Percentiles rank a stretch among this genome's conserved stretches.
Conservation (phyloP, 2,797 vertebrate species). For the Gobio occitaniae region DNA sequence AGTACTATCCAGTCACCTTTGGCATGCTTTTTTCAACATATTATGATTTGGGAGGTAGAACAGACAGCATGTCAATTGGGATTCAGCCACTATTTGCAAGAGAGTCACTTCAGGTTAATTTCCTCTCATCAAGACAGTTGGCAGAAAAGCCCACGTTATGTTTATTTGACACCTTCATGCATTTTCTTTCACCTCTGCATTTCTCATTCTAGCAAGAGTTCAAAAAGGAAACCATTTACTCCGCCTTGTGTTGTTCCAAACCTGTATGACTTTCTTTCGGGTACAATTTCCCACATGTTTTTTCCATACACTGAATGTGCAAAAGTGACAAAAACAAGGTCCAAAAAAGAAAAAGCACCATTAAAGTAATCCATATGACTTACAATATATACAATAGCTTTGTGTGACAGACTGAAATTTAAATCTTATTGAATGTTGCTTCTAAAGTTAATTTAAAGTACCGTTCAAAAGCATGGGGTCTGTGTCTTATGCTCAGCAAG, state of each 20-base stretch:
- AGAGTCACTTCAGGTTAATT: conserved; percentile 21
- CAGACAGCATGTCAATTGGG: neutral
- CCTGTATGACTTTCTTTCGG: neutral
- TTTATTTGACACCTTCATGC: neutral
- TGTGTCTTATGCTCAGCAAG: too few species aligned
- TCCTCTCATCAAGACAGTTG: neutral
- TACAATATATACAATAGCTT: neutral
- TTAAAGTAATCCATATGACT: neutral
- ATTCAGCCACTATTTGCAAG: conserved; percentile 27
- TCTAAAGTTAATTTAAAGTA: too few species aligned
- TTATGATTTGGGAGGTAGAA: neutral
- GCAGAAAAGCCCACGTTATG: neutral
- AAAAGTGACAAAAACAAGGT: neutral
- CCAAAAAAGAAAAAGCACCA: neutral
- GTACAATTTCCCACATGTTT: neutral
- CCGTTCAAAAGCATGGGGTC: too few species aligned
- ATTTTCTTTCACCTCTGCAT: neutral
- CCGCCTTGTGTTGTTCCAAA: conserved; percentile 14
- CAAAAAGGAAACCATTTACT: neutral
- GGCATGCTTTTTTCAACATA: neutral
- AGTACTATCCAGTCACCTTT: neutral
- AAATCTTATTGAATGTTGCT: neutral
- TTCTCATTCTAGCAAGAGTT: neutral
- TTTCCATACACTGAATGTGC: neutral
- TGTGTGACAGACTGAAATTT: neutral